Conservation (phyloP, 2,797 vertebrate genomes). For the Malurus splendens region DNA sequence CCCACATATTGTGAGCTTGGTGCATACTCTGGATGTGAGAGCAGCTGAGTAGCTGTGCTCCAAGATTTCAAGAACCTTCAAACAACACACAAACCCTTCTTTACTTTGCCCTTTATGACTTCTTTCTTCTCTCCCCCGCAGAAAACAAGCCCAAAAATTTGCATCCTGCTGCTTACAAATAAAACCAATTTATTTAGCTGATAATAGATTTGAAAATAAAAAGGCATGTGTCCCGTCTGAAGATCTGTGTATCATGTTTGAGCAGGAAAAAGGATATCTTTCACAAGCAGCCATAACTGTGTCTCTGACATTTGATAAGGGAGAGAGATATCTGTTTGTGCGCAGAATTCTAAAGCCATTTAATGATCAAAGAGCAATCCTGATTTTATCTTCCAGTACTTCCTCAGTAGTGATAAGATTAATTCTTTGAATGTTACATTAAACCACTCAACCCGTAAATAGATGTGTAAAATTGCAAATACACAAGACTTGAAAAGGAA, state of each 20-base stretch:
- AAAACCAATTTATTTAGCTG: neutral
- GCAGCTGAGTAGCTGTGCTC: neutral
- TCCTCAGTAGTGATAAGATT: conserved; percentile 45
- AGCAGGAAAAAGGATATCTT: conserved; percentile 3
- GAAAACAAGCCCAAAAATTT: neutral
- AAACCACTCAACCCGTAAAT: neutral
- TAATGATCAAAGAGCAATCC: conserved; percentile 39
- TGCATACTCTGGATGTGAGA: neutral
- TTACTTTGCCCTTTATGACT: neutral
- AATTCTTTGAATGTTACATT: conserved; percentile 36
- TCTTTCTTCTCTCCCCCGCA: neutral
- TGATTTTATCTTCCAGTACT: conserved; percentile 51
- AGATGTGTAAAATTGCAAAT: conserved; percentile 7
- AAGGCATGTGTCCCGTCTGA: neutral
- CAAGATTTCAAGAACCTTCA: neutral
- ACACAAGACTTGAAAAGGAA: neutral
- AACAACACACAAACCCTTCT: neutral
- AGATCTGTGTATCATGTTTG: neutral
- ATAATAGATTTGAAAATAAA: neutral
- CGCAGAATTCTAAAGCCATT: conserved; percentile 34
- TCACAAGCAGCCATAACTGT: neutral
- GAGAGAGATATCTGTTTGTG: conserved; percentile 9
- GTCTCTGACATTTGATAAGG: conserved; percentile 35
- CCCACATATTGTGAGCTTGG: neutral
- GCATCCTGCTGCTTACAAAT: neutral